phyloP scores from a whole-genome alignment of 2,113 vertebrate species.

The Bubo bubo region DNA sequence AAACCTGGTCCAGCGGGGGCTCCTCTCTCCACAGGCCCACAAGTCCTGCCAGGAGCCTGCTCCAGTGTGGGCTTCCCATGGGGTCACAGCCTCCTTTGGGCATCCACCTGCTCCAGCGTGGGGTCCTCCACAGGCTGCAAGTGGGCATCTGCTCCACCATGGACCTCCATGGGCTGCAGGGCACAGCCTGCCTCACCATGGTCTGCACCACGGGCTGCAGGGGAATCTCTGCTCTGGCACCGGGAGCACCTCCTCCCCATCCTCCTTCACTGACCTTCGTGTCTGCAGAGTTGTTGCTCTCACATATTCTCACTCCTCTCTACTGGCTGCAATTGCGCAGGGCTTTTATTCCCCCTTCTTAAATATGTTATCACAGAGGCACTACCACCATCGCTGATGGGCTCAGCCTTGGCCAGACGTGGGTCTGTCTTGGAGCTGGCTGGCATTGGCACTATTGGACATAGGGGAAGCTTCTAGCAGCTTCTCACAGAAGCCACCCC shows the following conservation, averaged over 20 bases:
- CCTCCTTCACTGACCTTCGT: neutral
- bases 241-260: neutral
- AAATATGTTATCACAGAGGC: neutral
- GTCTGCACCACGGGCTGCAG: neutral
- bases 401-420: accelerated
- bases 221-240: neutral
- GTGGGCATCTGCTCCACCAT: too few species aligned
- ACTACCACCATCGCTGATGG: too few species aligned
- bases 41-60: neutral
- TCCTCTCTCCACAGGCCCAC: neutral
- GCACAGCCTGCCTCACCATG: neutral
- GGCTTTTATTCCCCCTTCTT: neutral
- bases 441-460: neutral
- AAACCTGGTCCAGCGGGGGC: neutral
- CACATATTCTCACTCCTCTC: neutral
- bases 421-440: neutral
- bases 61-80: neutral
- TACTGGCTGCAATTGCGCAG: neutral
- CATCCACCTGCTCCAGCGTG: neutral
- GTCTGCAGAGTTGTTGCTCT: neutral
- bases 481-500: neutral
- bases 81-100: neutral
- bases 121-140: neutral
- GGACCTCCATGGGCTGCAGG: neutral
- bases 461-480: neutral